These are phyloP conservation scores for Eidolon helvum DNA, from an alignment of 2,113 vertebrate species.

Conservation along the genomic window DNA sequence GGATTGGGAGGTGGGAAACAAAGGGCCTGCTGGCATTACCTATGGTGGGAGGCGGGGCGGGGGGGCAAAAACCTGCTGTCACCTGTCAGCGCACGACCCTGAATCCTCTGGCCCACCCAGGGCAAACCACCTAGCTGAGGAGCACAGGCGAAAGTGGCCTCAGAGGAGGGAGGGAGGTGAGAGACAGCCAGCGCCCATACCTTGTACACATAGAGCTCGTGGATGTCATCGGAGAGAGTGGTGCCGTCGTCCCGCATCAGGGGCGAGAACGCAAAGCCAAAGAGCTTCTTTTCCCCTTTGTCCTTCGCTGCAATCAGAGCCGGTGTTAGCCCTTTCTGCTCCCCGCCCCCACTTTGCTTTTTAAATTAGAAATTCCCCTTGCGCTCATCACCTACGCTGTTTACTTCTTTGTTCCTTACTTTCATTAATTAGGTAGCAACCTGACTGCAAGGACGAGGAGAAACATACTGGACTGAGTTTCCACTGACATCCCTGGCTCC, in stretches of 20 bases:
- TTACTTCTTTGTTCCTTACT: not conserved
- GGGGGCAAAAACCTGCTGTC: not conserved
- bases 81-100: not conserved
- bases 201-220: slow-evolving; percentile 98
- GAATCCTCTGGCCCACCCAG: not conserved
- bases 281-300: slow-evolving; percentile 97
- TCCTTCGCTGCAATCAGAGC: slow-evolving; percentile 91
- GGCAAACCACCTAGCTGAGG: not conserved
- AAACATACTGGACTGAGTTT: not conserved
- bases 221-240: slow-evolving; percentile 94
- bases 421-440: slow-evolving; percentile 9
- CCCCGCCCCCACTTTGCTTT: not conserved
- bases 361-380: not conserved
- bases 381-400: not conserved
- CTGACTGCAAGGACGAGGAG: not conserved
- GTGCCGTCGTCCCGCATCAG: slow-evolving; percentile 98
- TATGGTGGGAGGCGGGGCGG: too few species aligned
- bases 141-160: not conserved
- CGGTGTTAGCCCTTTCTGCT: not conserved
- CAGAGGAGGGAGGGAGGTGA: not conserved
- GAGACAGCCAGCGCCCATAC: slow-evolving; percentile 76
- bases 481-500: not conserved
- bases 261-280: slow-evolving; percentile 96
- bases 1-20: not conserved
- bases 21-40: not conserved